Evolutionary conservation across 2,888 invertebrate species (phyloP).

Genomic region (Torymus texanus): DNA sequence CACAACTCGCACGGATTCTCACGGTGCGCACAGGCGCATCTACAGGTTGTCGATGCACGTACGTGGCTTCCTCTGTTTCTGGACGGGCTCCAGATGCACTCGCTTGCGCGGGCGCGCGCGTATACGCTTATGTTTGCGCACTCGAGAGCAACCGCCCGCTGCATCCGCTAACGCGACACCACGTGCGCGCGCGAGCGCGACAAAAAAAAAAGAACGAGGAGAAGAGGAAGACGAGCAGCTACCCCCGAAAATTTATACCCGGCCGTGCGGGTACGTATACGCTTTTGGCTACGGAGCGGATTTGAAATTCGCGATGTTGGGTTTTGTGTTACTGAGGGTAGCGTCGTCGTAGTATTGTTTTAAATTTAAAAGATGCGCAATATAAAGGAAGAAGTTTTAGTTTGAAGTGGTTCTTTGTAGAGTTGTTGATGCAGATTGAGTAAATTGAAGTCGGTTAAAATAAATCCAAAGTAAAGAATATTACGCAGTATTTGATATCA

Average conservation of each 20-base stretch:
- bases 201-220: too few relatives aligned
- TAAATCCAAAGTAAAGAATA: too few relatives aligned
- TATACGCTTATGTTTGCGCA: constrained; percentile 46
- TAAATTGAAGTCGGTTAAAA: too few relatives aligned
- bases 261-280: background rate
- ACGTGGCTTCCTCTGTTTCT: constrained; percentile 41
- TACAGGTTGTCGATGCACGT: constrained; percentile 52
- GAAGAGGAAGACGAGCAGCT: constrained; percentile 7
- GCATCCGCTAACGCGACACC: constrained; percentile 37
- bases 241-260: background rate
- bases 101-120: background rate
- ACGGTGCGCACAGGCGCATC: constrained; percentile 19
- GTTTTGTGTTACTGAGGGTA: too few relatives aligned
- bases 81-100: constrained; percentile 47
- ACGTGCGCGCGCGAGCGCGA: background rate
- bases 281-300: background rate
- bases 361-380: too few relatives aligned
- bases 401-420: too few relatives aligned
- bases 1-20: background rate
- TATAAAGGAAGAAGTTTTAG: too few relatives aligned
- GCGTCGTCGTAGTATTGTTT: too few relatives aligned
- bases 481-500: too few relatives aligned
- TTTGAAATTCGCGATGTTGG: too few relatives aligned
- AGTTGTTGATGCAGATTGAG: too few relatives aligned
- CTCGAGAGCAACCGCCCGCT: constrained; percentile 38